phyloP scores from a whole-genome alignment of 2,113 vertebrate species.

The Crotalus helleri region DNA sequence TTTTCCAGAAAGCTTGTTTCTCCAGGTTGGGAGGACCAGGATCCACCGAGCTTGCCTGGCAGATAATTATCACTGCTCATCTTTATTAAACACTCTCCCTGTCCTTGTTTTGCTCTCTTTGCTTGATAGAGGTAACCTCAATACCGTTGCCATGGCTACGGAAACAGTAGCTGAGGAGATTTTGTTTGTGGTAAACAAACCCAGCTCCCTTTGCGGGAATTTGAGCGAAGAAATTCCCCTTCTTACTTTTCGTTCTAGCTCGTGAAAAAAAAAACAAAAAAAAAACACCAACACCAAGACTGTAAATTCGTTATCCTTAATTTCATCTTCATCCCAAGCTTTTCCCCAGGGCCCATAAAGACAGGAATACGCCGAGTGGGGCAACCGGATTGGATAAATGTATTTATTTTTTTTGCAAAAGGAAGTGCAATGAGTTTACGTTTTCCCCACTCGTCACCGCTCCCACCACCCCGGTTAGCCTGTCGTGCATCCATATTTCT shows the following conservation, averaged over 20 bases:
- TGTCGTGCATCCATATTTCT: not conserved
- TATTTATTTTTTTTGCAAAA: not conserved
- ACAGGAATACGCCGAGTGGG: rapidly evolving
- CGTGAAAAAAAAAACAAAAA: conserved; percentile 21
- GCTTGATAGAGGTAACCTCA: conserved; percentile 71
- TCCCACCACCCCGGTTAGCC: no score
- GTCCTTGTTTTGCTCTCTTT: conserved; percentile 69
- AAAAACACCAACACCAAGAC: not conserved
- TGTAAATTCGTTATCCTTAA: conserved; percentile 56
- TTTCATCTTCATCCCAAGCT: conserved; percentile 1
- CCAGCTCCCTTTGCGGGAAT: conserved; percentile 46
- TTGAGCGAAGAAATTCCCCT: conserved; percentile 45
- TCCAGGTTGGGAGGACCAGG: conserved; percentile 28
- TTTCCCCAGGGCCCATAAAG: not conserved
- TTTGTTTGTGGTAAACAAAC: conserved; percentile 76
- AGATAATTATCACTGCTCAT: conserved; percentile 68
- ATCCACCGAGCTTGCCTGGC: conserved; percentile 49
- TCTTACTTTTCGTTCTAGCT: conserved; percentile 27
- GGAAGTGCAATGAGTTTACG: not conserved
- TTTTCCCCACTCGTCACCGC: not conserved
- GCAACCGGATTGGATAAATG: not conserved
- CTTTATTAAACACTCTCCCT: conserved; percentile 70
- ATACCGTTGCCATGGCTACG: conserved; percentile 69
- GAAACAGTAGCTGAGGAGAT: conserved; percentile 69
- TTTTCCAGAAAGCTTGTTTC: conserved; percentile 32